Evolutionary conservation across 2,113 vertebrate species (phyloP), one percentile per base, ranked within the genome.

Genomic region (Cinclus mexicanus): DNA sequence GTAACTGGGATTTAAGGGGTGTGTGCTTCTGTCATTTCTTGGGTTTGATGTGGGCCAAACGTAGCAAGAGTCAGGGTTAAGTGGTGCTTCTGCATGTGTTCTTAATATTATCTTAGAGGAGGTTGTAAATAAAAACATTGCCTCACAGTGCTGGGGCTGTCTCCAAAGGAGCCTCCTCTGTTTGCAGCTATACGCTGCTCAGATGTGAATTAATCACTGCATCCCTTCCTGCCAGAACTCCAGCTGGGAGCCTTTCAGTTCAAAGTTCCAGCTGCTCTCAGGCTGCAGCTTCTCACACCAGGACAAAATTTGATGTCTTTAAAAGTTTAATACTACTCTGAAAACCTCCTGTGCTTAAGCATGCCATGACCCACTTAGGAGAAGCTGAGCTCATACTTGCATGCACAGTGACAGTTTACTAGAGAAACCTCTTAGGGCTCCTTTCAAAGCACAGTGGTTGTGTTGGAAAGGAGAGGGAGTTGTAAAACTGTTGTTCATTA

Each of bases 391-490:
- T 82, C 76, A 55, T 75, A 2, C 24, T 81, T 65, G 16, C 60
- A 52, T 55, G 83, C 78, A 77, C 0, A 3, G 85, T 44, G 81
- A 70, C 63, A 80, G 23, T 78, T 93, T 59, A 59, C 92, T 82
- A 41, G 61, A 79, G 44, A 87, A 90, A 78, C 63, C 72, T 88
- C 85, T 79, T 6, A 56, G 77, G 39, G 47, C 16, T 65, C 69
- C 86, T 97, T 85, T 94, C 93, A 95, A 86, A 97, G 94, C 81
- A 70, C 85, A 65, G 55, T 42, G 76, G 68, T 77, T 67, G 76
- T 56, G 68, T 87, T 81, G 71, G 85, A 82, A 93, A 91, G 70
- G 47, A 83, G 86, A 78, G 14, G 0, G 22, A 68, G 49, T 19
- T 85, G 91, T 87, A 71, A 77, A 93, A 68, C 57, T 60, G 37